Percentiles rank a stretch among this genome's conserved stretches.
Conservation (phyloP, 2,113 vertebrate species). For the Telmatochromis sp. region DNA sequence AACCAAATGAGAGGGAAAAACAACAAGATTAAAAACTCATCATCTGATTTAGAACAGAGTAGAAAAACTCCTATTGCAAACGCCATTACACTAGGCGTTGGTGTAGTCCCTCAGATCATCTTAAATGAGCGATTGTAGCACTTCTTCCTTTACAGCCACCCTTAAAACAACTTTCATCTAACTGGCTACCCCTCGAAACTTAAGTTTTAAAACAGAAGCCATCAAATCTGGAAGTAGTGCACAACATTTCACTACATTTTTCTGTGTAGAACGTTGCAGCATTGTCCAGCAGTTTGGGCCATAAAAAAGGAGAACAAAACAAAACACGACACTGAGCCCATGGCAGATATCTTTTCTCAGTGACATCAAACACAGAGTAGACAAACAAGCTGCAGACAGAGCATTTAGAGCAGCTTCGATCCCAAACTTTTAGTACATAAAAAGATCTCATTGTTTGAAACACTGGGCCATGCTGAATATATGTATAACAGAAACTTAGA, state of each 20-base stretch:
- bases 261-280: not conserved
- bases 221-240: not conserved
- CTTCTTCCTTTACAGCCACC: not conserved
- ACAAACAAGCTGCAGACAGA: not conserved
- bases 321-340: not conserved
- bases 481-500: not conserved
- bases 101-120: not conserved
- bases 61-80: not conserved
- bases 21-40: not conserved
- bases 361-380: not conserved
- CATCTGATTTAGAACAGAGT: not conserved
- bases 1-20: not conserved
- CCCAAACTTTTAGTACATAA: not conserved
- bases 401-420: not conserved
- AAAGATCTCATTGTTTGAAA: not conserved
- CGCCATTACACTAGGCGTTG: fast-evolving
- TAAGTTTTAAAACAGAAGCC: not conserved
- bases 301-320: not conserved
- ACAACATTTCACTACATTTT: not conserved
- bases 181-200: not conserved
- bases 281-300: not conserved
- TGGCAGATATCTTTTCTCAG: fast-evolving
- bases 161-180: not conserved
- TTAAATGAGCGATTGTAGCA: not conserved
- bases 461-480: not conserved